phyloP scores from a whole-genome alignment of 2,797 vertebrate genomes.

The Rhodeus uyekii region DNA sequence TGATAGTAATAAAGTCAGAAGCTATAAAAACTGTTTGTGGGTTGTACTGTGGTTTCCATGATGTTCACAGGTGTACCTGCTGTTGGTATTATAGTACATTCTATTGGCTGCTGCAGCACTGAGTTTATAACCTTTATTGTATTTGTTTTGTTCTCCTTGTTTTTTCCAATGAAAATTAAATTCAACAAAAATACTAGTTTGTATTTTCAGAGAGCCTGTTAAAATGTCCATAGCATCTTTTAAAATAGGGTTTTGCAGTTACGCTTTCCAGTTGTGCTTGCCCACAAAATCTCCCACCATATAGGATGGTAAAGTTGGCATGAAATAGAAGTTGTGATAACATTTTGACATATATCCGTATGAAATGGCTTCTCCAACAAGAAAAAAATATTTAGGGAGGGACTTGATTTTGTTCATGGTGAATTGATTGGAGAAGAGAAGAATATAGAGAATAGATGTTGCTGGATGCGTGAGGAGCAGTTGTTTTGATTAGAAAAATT shows the following conservation, averaged over 20 bases:
- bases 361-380: background rate
- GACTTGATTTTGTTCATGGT: background rate
- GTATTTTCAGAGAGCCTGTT: background rate
- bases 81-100: background rate
- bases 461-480: background rate
- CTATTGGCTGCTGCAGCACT: background rate
- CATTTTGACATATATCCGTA: background rate
- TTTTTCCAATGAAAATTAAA: background rate
- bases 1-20: conserved; percentile 43
- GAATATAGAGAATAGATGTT: background rate
- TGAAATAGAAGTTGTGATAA: background rate
- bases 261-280: background rate
- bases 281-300: background rate
- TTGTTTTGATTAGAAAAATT: background rate
- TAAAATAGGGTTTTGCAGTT: background rate
- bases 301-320: background rate
- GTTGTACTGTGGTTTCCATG: background rate
- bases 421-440: background rate
- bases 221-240: background rate
- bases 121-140: background rate
- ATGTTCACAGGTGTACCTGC: background rate
- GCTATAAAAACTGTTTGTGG: background rate
- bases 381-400: background rate
- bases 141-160: background rate
- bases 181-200: background rate